These are phyloP conservation scores for Monoplex corrugatus DNA, from an alignment of 2,888 invertebrate genomes.

Conservation along the genomic window DNA sequence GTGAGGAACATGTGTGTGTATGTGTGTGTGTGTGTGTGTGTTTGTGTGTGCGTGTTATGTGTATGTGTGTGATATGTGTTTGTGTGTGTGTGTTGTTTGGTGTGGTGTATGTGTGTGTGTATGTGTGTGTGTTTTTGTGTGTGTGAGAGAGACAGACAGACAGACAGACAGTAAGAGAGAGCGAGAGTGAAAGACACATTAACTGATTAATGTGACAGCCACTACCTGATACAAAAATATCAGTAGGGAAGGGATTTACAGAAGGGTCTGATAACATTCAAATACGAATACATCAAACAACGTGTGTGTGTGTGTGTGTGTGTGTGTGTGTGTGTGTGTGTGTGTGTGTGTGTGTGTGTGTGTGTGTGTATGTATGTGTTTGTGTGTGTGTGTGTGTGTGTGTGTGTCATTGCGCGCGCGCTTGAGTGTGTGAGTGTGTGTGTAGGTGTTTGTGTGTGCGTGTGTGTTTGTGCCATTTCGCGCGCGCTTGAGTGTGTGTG, in stretches of 20 bases:
- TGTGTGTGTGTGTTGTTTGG: neutral
- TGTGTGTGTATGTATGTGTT: neutral
- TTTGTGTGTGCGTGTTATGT: neutral
- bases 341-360: neutral
- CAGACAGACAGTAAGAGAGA: too few species aligned
- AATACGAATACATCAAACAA: neutral
- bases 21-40: slow-evolving; percentile 40
- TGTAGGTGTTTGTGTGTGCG: too few species aligned
- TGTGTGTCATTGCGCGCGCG: too few species aligned
- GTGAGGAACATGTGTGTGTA: neutral
- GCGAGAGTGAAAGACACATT: too few species aligned
- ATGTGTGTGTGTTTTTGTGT: too few species aligned
- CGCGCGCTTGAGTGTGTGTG: too few species aligned
- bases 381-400: too few species aligned
- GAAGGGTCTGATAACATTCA: neutral
- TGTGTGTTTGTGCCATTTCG: neutral
- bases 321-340: neutral
- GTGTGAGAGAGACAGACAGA: too few species aligned
- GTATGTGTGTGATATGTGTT: neutral
- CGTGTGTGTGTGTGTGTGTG: neutral
- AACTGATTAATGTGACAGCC: too few species aligned
- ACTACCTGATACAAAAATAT: too few species aligned
- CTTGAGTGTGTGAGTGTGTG: too few species aligned
- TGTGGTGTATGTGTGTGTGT: neutral
- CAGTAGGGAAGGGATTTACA: too few species aligned